phyloP scores from a whole-genome alignment of 2,797 vertebrate genomes.

The Melanotaenia pygmaea region DNA sequence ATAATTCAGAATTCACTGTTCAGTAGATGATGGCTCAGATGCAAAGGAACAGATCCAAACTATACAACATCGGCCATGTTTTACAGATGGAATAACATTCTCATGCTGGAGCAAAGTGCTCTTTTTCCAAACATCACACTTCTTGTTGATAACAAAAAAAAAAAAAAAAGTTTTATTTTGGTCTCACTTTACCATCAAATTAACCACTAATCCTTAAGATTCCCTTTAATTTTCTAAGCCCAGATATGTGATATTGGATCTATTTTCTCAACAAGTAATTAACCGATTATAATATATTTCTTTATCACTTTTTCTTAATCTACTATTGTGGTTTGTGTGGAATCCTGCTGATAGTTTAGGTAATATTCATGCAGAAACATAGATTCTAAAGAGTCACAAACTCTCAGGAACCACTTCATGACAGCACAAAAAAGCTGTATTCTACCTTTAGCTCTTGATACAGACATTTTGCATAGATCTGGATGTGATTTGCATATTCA shows the following conservation, averaged over 20 bases:
- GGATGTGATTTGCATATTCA: conserved; percentile 32
- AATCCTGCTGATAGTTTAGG: not conserved
- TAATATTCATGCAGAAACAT: not conserved
- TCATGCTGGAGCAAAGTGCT: not conserved
- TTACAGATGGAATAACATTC: not conserved
- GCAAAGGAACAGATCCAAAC: not conserved
- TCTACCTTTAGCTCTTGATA: conserved; percentile 4
- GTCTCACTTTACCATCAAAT: not conserved
- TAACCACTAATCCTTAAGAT: not conserved
- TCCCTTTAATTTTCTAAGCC: not conserved
- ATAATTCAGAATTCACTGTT: not conserved
- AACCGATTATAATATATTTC: not conserved
- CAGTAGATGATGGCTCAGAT: not conserved
- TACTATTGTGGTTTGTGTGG: not conserved
- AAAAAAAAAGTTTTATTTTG: too few species aligned
- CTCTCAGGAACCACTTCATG: not conserved
- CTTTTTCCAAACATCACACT: not conserved
- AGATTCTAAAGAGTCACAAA: not conserved
- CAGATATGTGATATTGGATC: not conserved
- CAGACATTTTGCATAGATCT: conserved; percentile 32
- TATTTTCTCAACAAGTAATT: not conserved
- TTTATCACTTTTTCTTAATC: too few species aligned
- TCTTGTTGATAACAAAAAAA: not conserved
- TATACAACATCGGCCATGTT: not conserved
- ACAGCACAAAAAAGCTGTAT: conserved; percentile 1